Percentiles rank a stretch among this genome's conserved stretches.
Conservation (phyloP, 2,888 invertebrate species). For the Callinectes sapidus region DNA sequence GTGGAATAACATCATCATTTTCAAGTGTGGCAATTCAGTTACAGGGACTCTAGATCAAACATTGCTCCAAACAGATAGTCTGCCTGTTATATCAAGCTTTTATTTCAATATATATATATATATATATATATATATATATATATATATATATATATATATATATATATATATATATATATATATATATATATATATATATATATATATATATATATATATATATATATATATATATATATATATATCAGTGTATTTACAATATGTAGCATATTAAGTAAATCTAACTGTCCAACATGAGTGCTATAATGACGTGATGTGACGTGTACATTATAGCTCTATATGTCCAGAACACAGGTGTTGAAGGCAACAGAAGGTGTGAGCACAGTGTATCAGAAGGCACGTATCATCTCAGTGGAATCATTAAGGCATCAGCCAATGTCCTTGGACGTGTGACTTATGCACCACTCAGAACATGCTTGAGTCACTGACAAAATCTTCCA, state of each 20-base stretch:
- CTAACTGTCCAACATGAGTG: conserved; percentile 39
- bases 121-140: conserved; percentile 39
- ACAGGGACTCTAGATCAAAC: conserved; percentile 39
- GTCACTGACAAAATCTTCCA: conserved; percentile 32
- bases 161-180: conserved; percentile 32
- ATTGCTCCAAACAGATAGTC: conserved; percentile 42
- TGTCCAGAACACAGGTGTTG: conserved; percentile 26
- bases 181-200: conserved; percentile 34
- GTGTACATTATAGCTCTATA: conserved; percentile 29
- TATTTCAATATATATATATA: conserved; percentile 4
- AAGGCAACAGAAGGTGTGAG: conserved; percentile 44
- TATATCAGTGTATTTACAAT: conserved; percentile 36
- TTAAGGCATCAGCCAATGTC: conserved; percentile 32
- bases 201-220: conserved; percentile 34
- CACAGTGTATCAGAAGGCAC: not conserved
- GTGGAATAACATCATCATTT: conserved; percentile 19
- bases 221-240: conserved; percentile 36
- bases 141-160: conserved; percentile 24
- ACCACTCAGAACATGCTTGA: conserved; percentile 40
- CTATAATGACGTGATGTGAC: not conserved
- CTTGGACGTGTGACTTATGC: conserved; percentile 31
- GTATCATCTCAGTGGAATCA: conserved; percentile 19
- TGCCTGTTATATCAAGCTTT: conserved; percentile 38
- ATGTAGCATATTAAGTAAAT: conserved; percentile 42
- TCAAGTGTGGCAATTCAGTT: conserved; percentile 40